Base-by-base conservation (phyloP, 2,113 vertebrate species). In the Mastomys natalensis region DNA sequence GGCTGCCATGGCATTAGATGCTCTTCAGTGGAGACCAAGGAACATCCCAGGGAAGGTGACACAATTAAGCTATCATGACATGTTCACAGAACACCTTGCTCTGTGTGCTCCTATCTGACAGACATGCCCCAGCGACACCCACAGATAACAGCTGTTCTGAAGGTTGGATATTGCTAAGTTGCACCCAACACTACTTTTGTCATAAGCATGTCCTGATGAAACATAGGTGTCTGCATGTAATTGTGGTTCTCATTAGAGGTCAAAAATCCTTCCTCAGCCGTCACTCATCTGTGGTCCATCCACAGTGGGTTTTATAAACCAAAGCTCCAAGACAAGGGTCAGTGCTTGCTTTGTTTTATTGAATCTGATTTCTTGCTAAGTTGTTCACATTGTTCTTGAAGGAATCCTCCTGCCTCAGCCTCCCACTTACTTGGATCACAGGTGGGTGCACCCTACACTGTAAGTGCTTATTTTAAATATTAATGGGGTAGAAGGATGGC, bases 61-160 rank as follows among this genome's bases (percentile, higher is more conserved):
- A 77, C 91, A 93, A 97, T 96, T 97, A 93, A 97, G 95, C 95
- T 82, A 82, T 89, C 92, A 89, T 68, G 95, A 94, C 93, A 96
- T 51, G 88, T 95, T 95, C 93, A 93, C 70, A 60, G 92, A 51
- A 96, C 40, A 89, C 92, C 85, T 95, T 95, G 91, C 86, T 96
- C 95, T 95, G 15, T 82, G 89, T 68, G 76, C 93, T 94, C 84
- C 92, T 21, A 4, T 40, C 95, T 95, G 95, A 97, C 94, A 97
- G 90, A 81, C 86, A 58, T 7, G 91, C 93, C 62, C 72, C 66
- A 31, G 84, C 31, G 95, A 90, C 70, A 92, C 76, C 24, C 48
- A 74, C 89, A 87, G 90, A 93, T 78, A 97, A 93, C 95, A 97
- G 97, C 93, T 97, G 93, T 60, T 95, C 90, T 96, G 85, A 96